Conservation (phyloP, 2,888 invertebrate species). For the Chouioia cunea region DNA sequence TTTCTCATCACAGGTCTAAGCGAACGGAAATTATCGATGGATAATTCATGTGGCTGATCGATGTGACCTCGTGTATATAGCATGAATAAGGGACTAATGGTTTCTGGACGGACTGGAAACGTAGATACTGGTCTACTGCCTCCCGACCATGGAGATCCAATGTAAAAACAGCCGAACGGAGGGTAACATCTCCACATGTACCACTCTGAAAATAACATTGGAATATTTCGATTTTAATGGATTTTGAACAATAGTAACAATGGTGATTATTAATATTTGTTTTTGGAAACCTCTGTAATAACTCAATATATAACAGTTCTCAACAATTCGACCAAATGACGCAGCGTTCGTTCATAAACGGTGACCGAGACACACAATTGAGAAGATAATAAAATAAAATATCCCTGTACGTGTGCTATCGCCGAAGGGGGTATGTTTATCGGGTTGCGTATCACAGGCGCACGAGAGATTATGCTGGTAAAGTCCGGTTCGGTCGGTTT, state of each 20-base stretch:
- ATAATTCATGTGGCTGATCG: slow-evolving; percentile 73
- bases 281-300: too few species aligned
- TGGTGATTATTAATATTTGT: too few species aligned
- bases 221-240: neutral
- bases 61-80: slow-evolving; percentile 72
- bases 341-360: too few species aligned
- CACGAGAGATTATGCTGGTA: too few species aligned
- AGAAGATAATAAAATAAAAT: too few species aligned
- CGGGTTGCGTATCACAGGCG: slow-evolving; percentile 19
- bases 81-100: slow-evolving; percentile 74
- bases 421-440: neutral
- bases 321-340: too few species aligned
- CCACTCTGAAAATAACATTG: slow-evolving; percentile 58
- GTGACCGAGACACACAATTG: too few species aligned
- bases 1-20: slow-evolving; percentile 74
- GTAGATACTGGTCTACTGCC: slow-evolving; percentile 83
- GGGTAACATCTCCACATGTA: slow-evolving; percentile 78
- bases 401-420: slow-evolving; percentile 5
- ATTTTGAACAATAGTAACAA: too few species aligned
- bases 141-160: slow-evolving; percentile 83
- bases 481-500: too few species aligned
- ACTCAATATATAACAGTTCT: too few species aligned
- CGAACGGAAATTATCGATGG: slow-evolving; percentile 77
- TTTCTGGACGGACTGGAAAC: slow-evolving; percentile 81
- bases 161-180: slow-evolving; percentile 85